Evolutionary conservation across 2,797 vertebrate genomes (phyloP).

Genomic region (Paratrypauchen microcephalus): DNA sequence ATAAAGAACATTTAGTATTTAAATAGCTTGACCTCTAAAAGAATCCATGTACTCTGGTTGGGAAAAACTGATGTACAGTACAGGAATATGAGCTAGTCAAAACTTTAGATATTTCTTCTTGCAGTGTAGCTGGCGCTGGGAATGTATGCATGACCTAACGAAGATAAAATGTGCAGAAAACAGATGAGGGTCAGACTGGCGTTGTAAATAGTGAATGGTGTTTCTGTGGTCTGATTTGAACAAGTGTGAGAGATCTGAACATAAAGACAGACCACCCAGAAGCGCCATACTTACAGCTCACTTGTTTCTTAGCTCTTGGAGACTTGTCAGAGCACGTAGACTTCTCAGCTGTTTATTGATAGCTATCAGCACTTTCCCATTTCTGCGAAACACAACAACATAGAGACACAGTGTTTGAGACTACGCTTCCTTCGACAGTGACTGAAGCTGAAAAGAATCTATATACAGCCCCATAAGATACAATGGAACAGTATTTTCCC

Average conservation of each 20-base stretch:
- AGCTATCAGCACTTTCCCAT: conserved; percentile 72
- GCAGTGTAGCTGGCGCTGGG: too few species aligned
- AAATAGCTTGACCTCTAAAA: too few species aligned
- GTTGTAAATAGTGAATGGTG: neutral
- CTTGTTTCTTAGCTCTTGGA: conserved; percentile 16
- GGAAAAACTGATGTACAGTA: too few species aligned
- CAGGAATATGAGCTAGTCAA: too few species aligned
- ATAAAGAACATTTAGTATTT: too few species aligned
- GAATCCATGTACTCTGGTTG: too few species aligned
- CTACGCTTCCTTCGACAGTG: conserved; percentile 40
- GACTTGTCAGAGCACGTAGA: conserved; percentile 52
- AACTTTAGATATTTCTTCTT: too few species aligned
- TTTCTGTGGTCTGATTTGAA: conserved; percentile 20
- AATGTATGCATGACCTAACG: too few species aligned
- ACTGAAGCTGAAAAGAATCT: conserved; percentile 57
- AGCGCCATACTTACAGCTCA: conserved; percentile 26
- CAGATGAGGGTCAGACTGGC: neutral
- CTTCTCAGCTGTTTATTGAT: conserved; percentile 63
- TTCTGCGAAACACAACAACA: conserved; percentile 55
- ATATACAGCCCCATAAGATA: conserved; percentile 50
- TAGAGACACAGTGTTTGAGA: conserved; percentile 36
- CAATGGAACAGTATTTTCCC: conserved; percentile 6
- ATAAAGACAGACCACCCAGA: conserved; percentile 58
- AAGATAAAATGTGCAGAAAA: too few species aligned
- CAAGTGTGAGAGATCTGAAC: conserved; percentile 63